Base-by-base conservation (phyloP, 2,113 vertebrate species). In the Centropristis striata region DNA sequence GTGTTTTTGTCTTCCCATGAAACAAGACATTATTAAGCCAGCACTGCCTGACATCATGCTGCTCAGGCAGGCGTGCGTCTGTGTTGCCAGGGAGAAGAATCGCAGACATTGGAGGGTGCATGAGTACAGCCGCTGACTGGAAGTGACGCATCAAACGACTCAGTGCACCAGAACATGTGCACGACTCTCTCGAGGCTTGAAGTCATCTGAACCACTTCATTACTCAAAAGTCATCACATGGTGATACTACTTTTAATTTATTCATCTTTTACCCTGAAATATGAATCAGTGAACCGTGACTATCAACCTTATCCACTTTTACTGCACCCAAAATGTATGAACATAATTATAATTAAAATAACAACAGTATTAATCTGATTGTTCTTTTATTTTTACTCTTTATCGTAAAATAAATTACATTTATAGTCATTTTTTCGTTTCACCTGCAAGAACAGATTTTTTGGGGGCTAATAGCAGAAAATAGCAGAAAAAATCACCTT, bases 71-170 rank as follows among this genome's bases (percentile, higher is more conserved):
- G 50, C 72, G 50, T 80, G 73, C 61, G 41, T 83, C 70, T 69
- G 63, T 72, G 88, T 93, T 93, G 83, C 89, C 73, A 85, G 27
- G 89, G 90, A 86, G 84, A 85, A 50, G 75, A 79, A 86, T 77
- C 11, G 0, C 73, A 84, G 86, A 78, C 81, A 75, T 85, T 83
- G 86, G 73, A 81, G 72, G 76, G 55, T 51, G 60, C 23, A 70
- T 77, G 78, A 84, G 71, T 44, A 57, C 50, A 50, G 65, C 71
- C 46, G 46, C 37, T 84, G 66, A 88, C 82, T 87, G 85, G 60
- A 92, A 90, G 76, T 92, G 90, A 91, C 64, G 55, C 88, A 88
- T 77, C 58, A 42, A 69, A 75, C 58, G 44, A 49, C 58, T 90
- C 78, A 80, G 60, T 0, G 23, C 47, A 32, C 14, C 46, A 80